Evolutionary conservation across 2,113 vertebrate genomes (phyloP).

Genomic region (Ranitomeya variabilis): DNA sequence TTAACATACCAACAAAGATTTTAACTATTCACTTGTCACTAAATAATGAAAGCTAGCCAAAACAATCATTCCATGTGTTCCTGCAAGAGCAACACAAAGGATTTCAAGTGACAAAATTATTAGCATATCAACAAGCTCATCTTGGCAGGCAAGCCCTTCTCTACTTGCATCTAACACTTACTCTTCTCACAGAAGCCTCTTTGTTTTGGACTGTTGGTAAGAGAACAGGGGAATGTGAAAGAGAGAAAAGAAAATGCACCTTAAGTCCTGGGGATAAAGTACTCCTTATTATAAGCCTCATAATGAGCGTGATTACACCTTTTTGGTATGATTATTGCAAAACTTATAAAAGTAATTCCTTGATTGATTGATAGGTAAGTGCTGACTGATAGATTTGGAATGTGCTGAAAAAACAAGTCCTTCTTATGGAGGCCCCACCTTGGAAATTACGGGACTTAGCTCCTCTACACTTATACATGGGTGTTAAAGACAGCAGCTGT

Average conservation of each 20-base stretch:
- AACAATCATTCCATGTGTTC: slow-evolving; percentile 27
- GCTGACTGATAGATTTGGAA: too few relatives aligned
- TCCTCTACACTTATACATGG: too few relatives aligned
- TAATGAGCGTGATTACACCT: background rate
- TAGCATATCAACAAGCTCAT: slow-evolving; percentile 48
- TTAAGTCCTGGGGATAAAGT: background rate
- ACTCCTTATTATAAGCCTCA: background rate
- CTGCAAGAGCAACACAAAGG: background rate
- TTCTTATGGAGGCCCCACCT: too few relatives aligned
- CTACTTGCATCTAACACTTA: slow-evolving; percentile 32
- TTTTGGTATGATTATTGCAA: background rate
- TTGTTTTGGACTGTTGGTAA: slow-evolving; percentile 10
- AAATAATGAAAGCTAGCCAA: background rate
- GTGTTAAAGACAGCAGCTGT: too few relatives aligned
- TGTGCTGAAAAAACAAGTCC: too few relatives aligned
- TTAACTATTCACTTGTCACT: background rate
- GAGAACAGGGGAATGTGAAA: slow-evolving; percentile 5
- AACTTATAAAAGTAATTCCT: background rate
- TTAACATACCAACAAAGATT: background rate
- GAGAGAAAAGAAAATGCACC: background rate
- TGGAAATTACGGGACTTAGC: too few relatives aligned
- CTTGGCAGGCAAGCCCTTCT: slow-evolving; percentile 38
- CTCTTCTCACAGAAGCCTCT: slow-evolving; percentile 29
- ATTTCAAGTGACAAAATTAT: slow-evolving; percentile 42
- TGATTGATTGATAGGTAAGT: background rate